Evolutionary conservation across 2,888 invertebrate genomes (phyloP), one percentile per base, ranked within the genome.

Genomic region (Troglohyphantes excavatus): DNA sequence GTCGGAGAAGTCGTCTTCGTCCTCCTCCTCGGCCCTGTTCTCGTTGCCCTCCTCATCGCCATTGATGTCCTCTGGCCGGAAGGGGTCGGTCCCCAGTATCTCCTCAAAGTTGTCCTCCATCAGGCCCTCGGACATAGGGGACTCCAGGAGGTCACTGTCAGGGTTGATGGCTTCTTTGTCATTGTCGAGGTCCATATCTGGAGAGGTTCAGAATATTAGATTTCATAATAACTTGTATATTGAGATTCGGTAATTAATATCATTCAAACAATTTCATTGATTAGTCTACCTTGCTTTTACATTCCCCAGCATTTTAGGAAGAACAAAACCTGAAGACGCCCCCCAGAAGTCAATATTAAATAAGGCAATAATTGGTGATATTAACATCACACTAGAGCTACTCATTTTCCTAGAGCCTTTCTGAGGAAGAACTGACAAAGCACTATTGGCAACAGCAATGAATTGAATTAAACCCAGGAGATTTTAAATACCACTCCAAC

Each of bases 91-190:
- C 63, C 96, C 97, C 21, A 98, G 94, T 93, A 97, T 97, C 93
- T 97, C 96, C 93, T 98, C 98, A 94, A 97, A 98, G 93, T 98
- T 97, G 93, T 98, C 97, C 93, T 98, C 97, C 90, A 97, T 96
- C 1, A 97, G 96, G 79, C 97, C 97, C 94, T 97, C 97, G 89
- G 97, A 96, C 73, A 96, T 96, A 5, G 97, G 96, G 81, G 96
- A 95, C 92, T 95, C 95, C 92, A 95, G 92, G 19, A 83, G 26
- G 63, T 91, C 91, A 65, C 79, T 82, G 65, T 90, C 86, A 29
- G 91, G 81, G 59, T 84, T 72, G 0, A 70, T 84, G 13, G 89
- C 81, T 23, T 89, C 88, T 73, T 91, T 84, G 33, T 85, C 87
- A 27, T 87, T 91, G 81, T 87, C 90, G 11, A 92, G 76, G 65